A percentile compares a stretch with the other conserved stretches of the same genome.
These are phyloP conservation scores for Uromys caudimaculatus DNA, from an alignment of 2,797 vertebrate species.

Conservation along the genomic window DNA sequence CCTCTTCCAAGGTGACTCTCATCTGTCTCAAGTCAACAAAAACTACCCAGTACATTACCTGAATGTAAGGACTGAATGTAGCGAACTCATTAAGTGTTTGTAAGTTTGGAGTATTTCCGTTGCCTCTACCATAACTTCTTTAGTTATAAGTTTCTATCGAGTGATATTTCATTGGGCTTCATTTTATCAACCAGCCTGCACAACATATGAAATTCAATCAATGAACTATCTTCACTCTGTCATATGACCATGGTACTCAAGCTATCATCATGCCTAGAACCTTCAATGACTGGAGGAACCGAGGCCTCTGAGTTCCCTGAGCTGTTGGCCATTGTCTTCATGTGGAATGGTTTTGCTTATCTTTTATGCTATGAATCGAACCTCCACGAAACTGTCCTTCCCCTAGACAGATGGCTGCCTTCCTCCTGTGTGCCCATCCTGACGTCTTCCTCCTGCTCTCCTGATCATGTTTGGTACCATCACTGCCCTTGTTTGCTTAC, in stretches of 20 bases:
- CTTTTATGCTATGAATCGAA: neutral
- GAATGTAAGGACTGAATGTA: neutral
- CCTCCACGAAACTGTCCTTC: neutral
- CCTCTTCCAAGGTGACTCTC: neutral
- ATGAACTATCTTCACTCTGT: neutral
- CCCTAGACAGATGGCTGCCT: neutral
- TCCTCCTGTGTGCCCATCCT: no score
- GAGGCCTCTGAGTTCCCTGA: neutral
- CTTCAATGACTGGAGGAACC: neutral
- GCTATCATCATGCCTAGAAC: neutral
- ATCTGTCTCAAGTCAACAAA: neutral
- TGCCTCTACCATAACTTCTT: neutral
- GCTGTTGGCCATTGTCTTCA: neutral
- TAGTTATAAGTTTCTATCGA: neutral
- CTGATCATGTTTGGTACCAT: neutral
- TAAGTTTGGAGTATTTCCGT: neutral
- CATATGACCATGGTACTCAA: neutral
- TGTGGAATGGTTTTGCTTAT: neutral
- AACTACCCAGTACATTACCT: neutral
- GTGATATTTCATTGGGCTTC: neutral
- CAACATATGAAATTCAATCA: neutral
- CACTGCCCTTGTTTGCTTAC: neutral
- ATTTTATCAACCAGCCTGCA: neutral
- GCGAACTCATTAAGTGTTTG: neutral
- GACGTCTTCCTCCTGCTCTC: neutral